Conservation (phyloP, 2,113 vertebrate genomes). For the Ginglymostoma cirratum region DNA sequence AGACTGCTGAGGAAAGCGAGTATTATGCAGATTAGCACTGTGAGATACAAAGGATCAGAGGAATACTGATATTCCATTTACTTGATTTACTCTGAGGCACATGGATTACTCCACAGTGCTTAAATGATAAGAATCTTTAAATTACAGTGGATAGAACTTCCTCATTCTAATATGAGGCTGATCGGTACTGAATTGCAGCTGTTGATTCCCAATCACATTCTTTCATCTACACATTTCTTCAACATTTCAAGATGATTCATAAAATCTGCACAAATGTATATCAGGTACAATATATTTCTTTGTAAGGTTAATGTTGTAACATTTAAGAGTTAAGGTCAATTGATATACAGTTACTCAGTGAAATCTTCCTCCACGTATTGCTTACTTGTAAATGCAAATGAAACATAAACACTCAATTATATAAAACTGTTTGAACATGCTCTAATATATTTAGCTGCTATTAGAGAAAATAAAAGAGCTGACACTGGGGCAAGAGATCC, state of each 20-base stretch:
- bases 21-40: background rate
- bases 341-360: background rate
- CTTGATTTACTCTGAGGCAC: background rate
- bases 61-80: background rate
- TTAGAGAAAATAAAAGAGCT: background rate
- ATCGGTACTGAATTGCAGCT: background rate
- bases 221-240: background rate
- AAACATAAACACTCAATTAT: background rate
- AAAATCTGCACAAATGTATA: background rate
- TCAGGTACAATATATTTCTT: background rate
- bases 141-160: background rate
- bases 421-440: background rate
- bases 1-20: background rate
- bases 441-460: background rate
- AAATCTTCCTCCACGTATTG: background rate
- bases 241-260: background rate
- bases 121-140: conserved; percentile 3
- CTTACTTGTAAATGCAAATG: background rate
- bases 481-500: background rate
- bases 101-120: background rate
- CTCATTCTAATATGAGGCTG: background rate
- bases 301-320: background rate
- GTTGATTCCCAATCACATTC: background rate
- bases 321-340: background rate
- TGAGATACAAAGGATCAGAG: conserved; percentile 7